Evolutionary conservation across 2,797 vertebrate species (phyloP), one percentile per base, ranked within the genome.

Genomic region (Hoplostethus mediterraneus): DNA sequence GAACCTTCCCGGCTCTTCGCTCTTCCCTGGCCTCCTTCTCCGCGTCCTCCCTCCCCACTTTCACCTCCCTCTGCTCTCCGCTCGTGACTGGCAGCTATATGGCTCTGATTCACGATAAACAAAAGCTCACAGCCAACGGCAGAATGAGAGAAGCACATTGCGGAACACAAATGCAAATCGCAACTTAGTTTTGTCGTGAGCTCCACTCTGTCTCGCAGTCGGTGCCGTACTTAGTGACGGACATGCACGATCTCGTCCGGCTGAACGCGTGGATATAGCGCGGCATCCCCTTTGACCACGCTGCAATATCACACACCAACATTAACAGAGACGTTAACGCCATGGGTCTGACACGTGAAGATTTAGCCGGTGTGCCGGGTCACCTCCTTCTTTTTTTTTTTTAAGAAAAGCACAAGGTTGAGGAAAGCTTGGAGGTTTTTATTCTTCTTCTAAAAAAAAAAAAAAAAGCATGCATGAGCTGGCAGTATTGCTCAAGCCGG

Each of bases 401-500:
- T n/a, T n/a, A n/a, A 74, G 52, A 85, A 83, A 85, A 83, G 71
- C 85, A 73, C 60, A 47, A 70, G 80, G 67, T 78, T 83, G 71
- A 84, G 79, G 54, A 72, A 84, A 82, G 71, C 71, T 62, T 64
- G 78, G 69, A 73, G 84, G 66, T 95, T 95, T 21, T 96, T 95
- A 93, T 93, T 93, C 92, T 84, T 91, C 94, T 95, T n/a, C n/a
- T n/a, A n/a, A n/a, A n/a, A n/a, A n/a, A n/a, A 78, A 83, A 90
- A 89, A 21, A 21, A 21, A 21, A 86, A 87, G 84, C 86, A 87
- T 94, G 96, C 95, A 96, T 94, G 95, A 95, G 96, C 95, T 95
- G 75, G 85, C 94, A 87, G 92, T 79, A 91, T 92, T 93, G 94
- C 96, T 97, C 93, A 88, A 94, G 95, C 94, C 93, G 95, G 94